Evolutionary conservation across 2,113 vertebrate genomes (phyloP), one percentile per base, ranked within the genome.

Genomic region (Amphiprion percula): DNA sequence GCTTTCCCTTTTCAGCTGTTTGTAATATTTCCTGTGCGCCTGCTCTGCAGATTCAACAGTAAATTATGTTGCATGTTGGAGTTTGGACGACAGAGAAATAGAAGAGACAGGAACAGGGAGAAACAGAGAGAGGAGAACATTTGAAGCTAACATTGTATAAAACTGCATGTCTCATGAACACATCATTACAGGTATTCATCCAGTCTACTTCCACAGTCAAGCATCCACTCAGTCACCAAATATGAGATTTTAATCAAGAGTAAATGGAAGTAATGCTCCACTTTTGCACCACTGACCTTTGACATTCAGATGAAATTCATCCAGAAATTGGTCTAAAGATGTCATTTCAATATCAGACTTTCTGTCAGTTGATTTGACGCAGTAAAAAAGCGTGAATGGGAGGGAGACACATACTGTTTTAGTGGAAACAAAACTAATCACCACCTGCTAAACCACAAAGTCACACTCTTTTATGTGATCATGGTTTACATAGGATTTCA

Each of bases 1-100:
- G 21, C 55, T 75, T 77, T 88, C 71, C 71, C 46, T 68, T 83
- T 78, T 87, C 85, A 89, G 79, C 86, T 86, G 85, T 82, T 86
- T 83, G 64, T 60, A 69, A 81, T 90, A 82, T 76, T 68, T 77
- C 84, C 81, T 77, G 52, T 28, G 60, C 64, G 46, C 54, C 89
- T 85, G 83, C 33, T 63, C 39, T 47, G 73, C 82, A 84, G 60
- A 77, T 88, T 83, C 79, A 63, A 77, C 78, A 82, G 50, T 85
- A 80, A 79, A 87, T 87, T 44, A 78, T 65, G 14, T 39, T 80
- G 69, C 71, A 74, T 63, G 86, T 73, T 74, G 14, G 47, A 70
- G 61, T 65, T 26, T 74, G 79, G 54, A 50, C 68, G 28, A 58
- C 1, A 66, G 54, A 63, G 50, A 30, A 15, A 17, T 6, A 54